Percentiles rank a stretch among this genome's conserved stretches.
Evolutionary conservation across 2,888 invertebrate species (phyloP).

Genomic region (Teleiodes luculella): DNA sequence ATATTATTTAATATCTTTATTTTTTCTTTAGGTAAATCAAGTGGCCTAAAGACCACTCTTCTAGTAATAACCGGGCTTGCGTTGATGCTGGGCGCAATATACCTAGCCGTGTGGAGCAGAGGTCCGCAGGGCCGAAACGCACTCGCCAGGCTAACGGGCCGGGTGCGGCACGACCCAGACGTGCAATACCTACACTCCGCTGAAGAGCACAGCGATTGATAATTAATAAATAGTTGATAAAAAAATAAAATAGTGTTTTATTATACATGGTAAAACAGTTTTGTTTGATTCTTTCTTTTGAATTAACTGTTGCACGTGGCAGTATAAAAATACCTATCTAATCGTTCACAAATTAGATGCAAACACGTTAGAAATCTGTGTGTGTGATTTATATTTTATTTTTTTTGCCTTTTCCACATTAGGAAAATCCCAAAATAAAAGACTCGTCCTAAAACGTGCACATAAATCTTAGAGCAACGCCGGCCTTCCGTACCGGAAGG

Average conservation of each 20-base stretch:
- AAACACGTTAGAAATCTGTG: no score
- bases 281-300: no score
- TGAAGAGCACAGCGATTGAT: conserved; percentile 39
- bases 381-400: no score
- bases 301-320: no score
- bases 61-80: conserved; percentile 33
- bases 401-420: no score
- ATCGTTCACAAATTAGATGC: no score
- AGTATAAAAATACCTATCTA: no score
- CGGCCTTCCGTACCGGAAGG: no score
- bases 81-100: conserved; percentile 27
- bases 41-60: conserved; percentile 31
- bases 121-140: conserved; percentile 34
- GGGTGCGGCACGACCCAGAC: conserved; percentile 44
- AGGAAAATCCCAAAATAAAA: no score
- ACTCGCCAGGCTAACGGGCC: conserved; percentile 44
- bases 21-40: conserved; percentile 33
- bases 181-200: conserved; percentile 55
- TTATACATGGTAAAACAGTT: no score
- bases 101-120: conserved; percentile 26
- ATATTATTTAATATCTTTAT: neutral
- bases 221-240: neutral
- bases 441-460: no score
- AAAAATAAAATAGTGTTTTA: neutral
- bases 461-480: no score